Evolutionary conservation across 1,140 invertebrate genomes (phyloP).

Genomic region (Calephelis nemesis): DNA sequence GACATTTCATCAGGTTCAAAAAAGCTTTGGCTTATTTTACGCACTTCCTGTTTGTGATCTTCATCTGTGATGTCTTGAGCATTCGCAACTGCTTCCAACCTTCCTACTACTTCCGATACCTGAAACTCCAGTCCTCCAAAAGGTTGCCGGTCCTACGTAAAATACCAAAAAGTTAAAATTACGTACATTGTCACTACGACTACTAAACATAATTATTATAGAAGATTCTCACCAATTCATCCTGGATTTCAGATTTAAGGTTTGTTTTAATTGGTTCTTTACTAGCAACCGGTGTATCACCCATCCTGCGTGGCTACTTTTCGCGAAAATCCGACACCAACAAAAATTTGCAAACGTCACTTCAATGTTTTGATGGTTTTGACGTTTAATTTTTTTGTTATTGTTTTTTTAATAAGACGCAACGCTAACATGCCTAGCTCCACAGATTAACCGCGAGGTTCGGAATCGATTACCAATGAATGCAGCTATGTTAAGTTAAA

Average conservation of each 20-base stretch:
- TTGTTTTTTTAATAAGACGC: no score
- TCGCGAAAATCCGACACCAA: constrained; percentile 55
- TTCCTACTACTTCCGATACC: constrained; percentile 83
- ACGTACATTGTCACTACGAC: constrained; percentile 2
- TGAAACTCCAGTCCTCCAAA: constrained; percentile 83
- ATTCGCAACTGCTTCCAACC: constrained; percentile 82
- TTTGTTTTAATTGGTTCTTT: constrained; percentile 51
- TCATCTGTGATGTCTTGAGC: constrained; percentile 58
- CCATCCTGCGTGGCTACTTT: constrained; percentile 71
- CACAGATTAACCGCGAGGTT: no score
- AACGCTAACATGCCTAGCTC: no score
- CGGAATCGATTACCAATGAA: no score
- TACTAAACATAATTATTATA: not conserved
- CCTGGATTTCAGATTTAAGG: constrained; percentile 38
- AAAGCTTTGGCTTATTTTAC: constrained; percentile 65
- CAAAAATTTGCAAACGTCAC: constrained; percentile 75
- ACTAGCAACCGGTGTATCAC: constrained; percentile 60
- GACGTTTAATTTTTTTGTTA: not conserved
- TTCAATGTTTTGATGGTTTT: constrained; percentile 55
- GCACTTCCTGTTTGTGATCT: constrained; percentile 54
- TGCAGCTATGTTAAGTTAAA: no score
- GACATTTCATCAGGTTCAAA: constrained; percentile 69
- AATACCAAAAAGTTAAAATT: constrained; percentile 28
- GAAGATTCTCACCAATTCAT: constrained; percentile 47
- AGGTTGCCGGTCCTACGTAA: constrained; percentile 66